Percentiles rank a stretch among this genome's conserved stretches.
Conservation (phyloP, 2,113 vertebrate genomes). For the Trichechus manatus region DNA sequence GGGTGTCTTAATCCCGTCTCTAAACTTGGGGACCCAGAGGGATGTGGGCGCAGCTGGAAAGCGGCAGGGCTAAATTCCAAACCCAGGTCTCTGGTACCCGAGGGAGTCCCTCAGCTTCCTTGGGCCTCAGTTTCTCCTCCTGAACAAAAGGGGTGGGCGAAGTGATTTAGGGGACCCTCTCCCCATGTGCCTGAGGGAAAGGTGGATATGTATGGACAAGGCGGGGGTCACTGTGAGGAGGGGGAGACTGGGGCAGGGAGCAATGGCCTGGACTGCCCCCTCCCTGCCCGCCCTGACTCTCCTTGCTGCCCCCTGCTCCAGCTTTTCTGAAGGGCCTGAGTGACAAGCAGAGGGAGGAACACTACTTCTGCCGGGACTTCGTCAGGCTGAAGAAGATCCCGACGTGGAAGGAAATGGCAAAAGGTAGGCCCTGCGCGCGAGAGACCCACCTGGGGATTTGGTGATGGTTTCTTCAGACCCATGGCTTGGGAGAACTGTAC, state of each 20-base stretch:
- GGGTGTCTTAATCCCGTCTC: not conserved
- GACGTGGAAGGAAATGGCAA: conserved; percentile 88
- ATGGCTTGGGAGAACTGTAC: fast-evolving
- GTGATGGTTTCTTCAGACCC: not conserved
- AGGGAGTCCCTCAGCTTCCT: not conserved
- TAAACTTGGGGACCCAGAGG: not conserved
- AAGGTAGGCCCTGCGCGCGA: conserved; percentile 74
- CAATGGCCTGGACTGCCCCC: not conserved
- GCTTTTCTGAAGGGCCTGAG: conserved; percentile 89
- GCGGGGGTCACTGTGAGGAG: fast-evolving
- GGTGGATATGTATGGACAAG: fast-evolving
- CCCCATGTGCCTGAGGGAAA: not conserved
- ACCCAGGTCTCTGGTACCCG: not conserved
- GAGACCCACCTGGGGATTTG: not conserved
- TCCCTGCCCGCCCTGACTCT: not conserved
- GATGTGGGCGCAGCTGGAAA: not conserved
- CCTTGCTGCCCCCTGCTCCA: conserved; percentile 60
- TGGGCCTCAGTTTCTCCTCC: conserved; percentile 27
- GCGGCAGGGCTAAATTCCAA: not conserved
- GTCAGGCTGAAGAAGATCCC: conserved; percentile 89
- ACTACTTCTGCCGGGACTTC: conserved; percentile 88
- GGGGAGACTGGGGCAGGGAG: not conserved
- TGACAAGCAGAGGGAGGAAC: conserved; percentile 87
- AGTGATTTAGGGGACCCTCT: not conserved
- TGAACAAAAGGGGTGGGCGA: not conserved